Evolutionary conservation across 2,797 vertebrate species (phyloP), one percentile per base, ranked within the genome.

Genomic region (Discoglossus pictus): DNA sequence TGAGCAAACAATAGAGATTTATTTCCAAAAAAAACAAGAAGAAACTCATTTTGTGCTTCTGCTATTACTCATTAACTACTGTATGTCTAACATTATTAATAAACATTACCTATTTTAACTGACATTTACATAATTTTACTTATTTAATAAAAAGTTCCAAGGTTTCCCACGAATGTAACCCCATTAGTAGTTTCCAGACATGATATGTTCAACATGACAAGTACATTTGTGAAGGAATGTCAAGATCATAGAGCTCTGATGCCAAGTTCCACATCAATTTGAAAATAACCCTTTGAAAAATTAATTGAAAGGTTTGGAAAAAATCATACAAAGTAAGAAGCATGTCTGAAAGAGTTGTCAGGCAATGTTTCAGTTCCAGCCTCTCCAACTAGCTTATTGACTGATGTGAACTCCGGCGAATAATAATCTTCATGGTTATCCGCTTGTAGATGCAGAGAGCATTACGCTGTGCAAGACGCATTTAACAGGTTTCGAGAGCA

Each of bases 161-260:
- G 47, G 31, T 4, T 65, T 51, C n/a, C 44, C 20, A 36, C 27
- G n/a, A 47, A 50, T 16, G 20, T 16, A 34, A 38, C 10, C 25
- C 43, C 38, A 12, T 9, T 58, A 7, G 39, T 6, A 15, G 35
- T 34, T 34, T 47, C 42, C 17, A 24, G 23, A 11, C 25, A 18
- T 50, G 21, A 20, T 6, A 50, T 24, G 23, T 23, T 9, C 11
- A 67, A 31, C 34, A 50, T 59, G 52, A 59, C 64, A 51, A 18
- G 31, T 21, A 20, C 24, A 21, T 50, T 38, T 58, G 51, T 15
- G 42, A 24, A 3, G 25, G 25, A 38, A 53, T 13, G 59, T 34
- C 35, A 42, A 8, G 44, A 17, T 47, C 48, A 20, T 15, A 27
- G n/a, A 48, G 27, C 47, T 20, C 42, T 43, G 16, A 27, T 44